These are phyloP conservation scores for Eupithecia tripunctaria DNA, from an alignment of 2,888 invertebrate species.

Conservation along the genomic window DNA sequence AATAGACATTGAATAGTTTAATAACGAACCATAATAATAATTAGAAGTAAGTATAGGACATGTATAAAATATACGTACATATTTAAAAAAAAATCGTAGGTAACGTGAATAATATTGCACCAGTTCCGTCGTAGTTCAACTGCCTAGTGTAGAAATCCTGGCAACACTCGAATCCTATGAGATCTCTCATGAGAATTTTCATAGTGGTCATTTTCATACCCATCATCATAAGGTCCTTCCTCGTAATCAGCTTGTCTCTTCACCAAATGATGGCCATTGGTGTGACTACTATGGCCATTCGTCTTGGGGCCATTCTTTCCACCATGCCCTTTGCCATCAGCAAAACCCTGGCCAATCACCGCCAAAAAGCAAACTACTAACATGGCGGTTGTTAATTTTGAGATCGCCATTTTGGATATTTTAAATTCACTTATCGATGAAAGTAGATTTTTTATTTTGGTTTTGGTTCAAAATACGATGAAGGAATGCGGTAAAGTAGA, in stretches of 20 bases:
- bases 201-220: conserved; percentile 44
- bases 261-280: conserved; percentile 54
- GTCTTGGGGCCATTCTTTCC: background rate
- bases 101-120: conserved; percentile 33
- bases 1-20: conserved; percentile 46
- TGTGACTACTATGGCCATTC: background rate
- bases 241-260: conserved; percentile 64
- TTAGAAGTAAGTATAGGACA: background rate
- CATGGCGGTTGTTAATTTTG: conserved; percentile 55
- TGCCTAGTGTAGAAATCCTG: conserved; percentile 65
- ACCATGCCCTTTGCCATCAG: conserved; percentile 33
- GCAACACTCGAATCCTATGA: conserved; percentile 67
- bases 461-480: background rate
- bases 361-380: conserved; percentile 55
- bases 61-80: background rate
- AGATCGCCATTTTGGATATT: conserved; percentile 56
- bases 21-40: background rate
- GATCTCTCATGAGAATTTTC: conserved; percentile 61
- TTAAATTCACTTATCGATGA: conserved; percentile 28
- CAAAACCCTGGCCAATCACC: conserved; percentile 46
- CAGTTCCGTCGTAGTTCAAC: conserved; percentile 28
- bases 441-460: conserved; percentile 34
- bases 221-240: conserved; percentile 53
- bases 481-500: background rate
- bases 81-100: background rate